Evolutionary conservation across 2,797 vertebrate species (phyloP).

Genomic region (Eulemur rubriventer): DNA sequence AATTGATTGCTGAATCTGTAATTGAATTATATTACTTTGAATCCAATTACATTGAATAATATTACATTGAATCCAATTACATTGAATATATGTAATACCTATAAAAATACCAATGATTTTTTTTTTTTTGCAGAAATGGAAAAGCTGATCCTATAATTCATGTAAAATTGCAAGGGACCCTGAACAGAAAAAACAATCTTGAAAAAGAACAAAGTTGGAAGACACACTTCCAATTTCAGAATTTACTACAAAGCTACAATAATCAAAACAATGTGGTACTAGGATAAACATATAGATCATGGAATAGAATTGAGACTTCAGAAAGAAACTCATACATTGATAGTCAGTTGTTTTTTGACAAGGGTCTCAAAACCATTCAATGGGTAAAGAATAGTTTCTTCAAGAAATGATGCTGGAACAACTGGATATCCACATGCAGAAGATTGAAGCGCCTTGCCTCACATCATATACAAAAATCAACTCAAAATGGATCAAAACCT

Average conservation of each 20-base stretch:
- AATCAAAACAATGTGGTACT: background rate
- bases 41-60: background rate
- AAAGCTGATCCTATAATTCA: background rate
- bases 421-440: background rate
- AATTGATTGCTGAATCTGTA: background rate
- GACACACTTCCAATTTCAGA: background rate
- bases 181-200: background rate
- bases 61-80: background rate
- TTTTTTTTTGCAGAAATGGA: background rate
- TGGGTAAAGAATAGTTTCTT: background rate
- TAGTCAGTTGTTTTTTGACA: background rate
- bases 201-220: slow-evolving; percentile 8
- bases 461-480: background rate
- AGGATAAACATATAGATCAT: background rate
- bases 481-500: background rate
- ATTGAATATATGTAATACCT: background rate
- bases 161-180: background rate
- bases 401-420: background rate
- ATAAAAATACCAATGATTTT: background rate
- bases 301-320: background rate
- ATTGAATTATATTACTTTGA: background rate
- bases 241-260: background rate
- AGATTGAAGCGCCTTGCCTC: background rate
- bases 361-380: background rate
- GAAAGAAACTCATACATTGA: background rate